A percentile compares a stretch with the other conserved stretches of the same genome.
Conservation (phyloP, 2,888 invertebrate species). For the Tetrapedia diversipes region DNA sequence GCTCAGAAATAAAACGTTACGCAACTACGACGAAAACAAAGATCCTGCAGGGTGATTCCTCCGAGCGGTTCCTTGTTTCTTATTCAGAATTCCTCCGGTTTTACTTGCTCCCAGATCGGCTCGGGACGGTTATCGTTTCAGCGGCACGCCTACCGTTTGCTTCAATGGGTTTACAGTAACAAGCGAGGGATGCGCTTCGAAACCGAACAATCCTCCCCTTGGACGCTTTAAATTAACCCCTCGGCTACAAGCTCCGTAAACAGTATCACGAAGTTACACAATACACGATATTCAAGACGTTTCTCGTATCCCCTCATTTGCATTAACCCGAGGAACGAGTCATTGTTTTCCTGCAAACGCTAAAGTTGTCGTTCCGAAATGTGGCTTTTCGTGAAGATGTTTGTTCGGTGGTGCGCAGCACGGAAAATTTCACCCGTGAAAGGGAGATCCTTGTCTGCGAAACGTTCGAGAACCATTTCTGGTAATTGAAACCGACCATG, state of each 20-base stretch:
- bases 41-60: no score
- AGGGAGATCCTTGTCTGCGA: not conserved
- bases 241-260: no score
- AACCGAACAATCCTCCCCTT: not conserved
- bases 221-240: not conserved
- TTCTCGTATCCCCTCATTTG: no score
- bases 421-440: no score
- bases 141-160: not conserved
- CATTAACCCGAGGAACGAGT: no score
- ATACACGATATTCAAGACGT: no score
- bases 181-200: not conserved
- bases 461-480: not conserved
- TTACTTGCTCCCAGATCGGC: not conserved
- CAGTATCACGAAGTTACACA: no score
- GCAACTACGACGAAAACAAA: not conserved
- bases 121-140: not conserved
- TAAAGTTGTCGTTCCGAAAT: no score
- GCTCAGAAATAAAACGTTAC: not conserved
- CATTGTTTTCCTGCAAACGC: no score
- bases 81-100: not conserved
- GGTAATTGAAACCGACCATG: not conserved
- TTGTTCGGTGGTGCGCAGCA: no score
- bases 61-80: no score
- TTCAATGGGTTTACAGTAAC: not conserved
- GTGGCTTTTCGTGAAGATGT: no score